Conservation (phyloP, 2,797 vertebrate genomes). For the Liasis olivaceus region DNA sequence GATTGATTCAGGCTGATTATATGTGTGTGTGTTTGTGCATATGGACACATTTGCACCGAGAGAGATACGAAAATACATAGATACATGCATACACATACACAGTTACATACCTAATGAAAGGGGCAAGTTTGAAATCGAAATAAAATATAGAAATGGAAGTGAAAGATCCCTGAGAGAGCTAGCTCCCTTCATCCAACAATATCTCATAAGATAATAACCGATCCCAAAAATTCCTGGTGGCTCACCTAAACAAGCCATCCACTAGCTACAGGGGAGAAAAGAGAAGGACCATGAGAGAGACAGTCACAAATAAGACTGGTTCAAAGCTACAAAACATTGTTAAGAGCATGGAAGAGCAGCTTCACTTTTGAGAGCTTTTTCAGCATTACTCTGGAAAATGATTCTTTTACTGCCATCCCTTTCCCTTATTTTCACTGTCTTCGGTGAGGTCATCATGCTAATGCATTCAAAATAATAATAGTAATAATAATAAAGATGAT, state of each 20-base stretch:
- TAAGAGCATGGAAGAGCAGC: neutral
- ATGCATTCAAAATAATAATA: neutral
- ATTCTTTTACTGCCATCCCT: neutral
- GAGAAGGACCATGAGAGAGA: neutral
- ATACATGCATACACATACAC: too few relatives aligned
- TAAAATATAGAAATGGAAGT: neutral
- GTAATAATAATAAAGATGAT: neutral
- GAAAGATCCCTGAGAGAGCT: neutral
- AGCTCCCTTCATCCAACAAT: neutral
- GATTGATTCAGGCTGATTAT: too few relatives aligned
- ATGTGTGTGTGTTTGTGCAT: too few relatives aligned
- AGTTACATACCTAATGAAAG: too few relatives aligned
- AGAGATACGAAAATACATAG: too few relatives aligned
- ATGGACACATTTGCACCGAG: too few relatives aligned
- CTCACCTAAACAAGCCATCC: neutral
- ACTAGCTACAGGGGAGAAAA: too few relatives aligned
- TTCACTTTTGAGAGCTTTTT: neutral
- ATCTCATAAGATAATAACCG: neutral
- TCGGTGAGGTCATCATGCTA: neutral
- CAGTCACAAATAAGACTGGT: neutral
- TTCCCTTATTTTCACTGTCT: neutral
- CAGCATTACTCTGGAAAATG: neutral
- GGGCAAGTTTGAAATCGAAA: neutral
- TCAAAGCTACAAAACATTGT: neutral
- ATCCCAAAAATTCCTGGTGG: neutral